Conservation (phyloP, 2,888 invertebrate genomes). For the Scaptodrosophila latifasciaeformis region DNA sequence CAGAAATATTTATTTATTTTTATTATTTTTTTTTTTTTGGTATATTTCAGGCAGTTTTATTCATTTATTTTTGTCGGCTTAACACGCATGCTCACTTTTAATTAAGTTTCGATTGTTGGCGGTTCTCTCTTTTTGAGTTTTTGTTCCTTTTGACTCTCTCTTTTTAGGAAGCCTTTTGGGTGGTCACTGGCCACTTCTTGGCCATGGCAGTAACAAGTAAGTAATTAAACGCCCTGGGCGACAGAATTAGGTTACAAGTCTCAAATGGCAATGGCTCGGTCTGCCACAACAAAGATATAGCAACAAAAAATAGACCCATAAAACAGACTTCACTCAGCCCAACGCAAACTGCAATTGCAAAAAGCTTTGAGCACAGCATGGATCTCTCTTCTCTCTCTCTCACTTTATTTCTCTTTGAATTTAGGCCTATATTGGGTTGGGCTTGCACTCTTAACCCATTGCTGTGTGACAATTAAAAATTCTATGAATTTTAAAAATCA, state of each 20-base stretch:
- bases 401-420: no score
- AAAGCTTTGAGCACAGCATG: background rate
- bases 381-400: no score
- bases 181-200: no score
- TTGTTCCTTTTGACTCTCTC: slow-evolving; percentile 13
- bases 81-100: slow-evolving; percentile 1
- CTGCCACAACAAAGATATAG: no score
- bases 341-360: background rate
- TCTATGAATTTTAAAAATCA: no score
- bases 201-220: slow-evolving; percentile 4
- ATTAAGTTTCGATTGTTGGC: slow-evolving; percentile 18
- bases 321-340: slow-evolving; percentile 28
- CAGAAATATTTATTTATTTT: slow-evolving; percentile 30
- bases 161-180: background rate
- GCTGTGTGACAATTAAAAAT: no score
- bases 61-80: slow-evolving; percentile 13
- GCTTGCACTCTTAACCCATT: no score
- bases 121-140: slow-evolving; percentile 10
- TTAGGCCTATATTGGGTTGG: slow-evolving; percentile 54
- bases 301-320: slow-evolving; percentile 43
- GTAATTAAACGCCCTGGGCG: slow-evolving; percentile 25
- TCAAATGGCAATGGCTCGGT: slow-evolving; percentile 28
- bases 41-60: slow-evolving; percentile 23
- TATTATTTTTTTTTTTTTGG: slow-evolving; percentile 9
- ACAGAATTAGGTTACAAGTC: slow-evolving; percentile 71